Base-by-base conservation (phyloP, 2,888 invertebrate genomes). In the Encarsia formosa region DNA sequence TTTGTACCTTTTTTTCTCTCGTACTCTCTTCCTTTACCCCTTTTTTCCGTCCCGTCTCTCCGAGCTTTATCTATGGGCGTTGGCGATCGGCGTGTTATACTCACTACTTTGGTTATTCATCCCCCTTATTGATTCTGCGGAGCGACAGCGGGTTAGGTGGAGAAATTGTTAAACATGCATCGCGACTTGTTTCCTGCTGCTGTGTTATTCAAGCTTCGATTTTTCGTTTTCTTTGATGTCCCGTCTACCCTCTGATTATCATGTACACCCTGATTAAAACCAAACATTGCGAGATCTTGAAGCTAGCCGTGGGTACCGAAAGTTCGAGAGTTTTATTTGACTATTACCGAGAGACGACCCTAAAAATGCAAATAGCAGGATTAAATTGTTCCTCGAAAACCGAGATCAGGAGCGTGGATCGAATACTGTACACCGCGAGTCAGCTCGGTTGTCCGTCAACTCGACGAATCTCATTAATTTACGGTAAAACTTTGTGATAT, bases 401-500 rank as follows among this genome's bases (percentile, higher is more conserved):
- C n/a, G n/a, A n/a, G n/a, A n/a, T n/a, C n/a, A n/a, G n/a, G n/a
- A n/a, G n/a, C n/a, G n/a, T n/a, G n/a, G n/a, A n/a, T n/a, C n/a
- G n/a, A n/a, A n/a, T n/a, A n/a, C n/a, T n/a, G n/a, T n/a, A n/a
- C n/a, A n/a, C n/a, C n/a, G n/a, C n/a, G n/a, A n/a, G n/a, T n/a
- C n/a, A n/a, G n/a, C n/a, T 31, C n/a, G n/a, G n/a, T n/a, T n/a
- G n/a, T n/a, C n/a, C n/a, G n/a, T n/a, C n/a, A n/a, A 51, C 32
- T 48, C 52, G 52, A 5, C 31, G 39, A 29, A 51, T 51, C 55
- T 60, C 49, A 54, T 57, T 59, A 60, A 62, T 59, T 60, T 52
- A 54, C 54, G 54, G 46, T 57, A 58, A 59, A 60, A 59, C 55
- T 59, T 59, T 59, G 59, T 57, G 54, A 54, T 54, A 49, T 22